Evolutionary conservation across 64 coral and sea anemone species (phyloP).

Genomic region (Actinia tenebrosa): DNA sequence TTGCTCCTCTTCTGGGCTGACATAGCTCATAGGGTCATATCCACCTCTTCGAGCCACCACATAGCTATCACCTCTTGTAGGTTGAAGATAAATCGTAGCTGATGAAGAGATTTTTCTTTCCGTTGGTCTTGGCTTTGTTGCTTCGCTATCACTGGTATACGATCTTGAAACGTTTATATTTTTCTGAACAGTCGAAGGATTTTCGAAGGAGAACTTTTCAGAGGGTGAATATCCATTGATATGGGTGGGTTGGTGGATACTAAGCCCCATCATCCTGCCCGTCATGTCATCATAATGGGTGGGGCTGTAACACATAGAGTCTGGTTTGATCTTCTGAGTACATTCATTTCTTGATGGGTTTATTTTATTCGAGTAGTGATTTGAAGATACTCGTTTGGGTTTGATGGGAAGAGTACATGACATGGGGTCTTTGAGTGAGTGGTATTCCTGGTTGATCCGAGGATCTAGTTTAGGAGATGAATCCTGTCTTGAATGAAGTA

Average conservation of each 20-base stretch:
- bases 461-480: not conserved
- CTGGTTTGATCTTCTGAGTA: constrained; percentile 92
- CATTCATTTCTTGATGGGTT: constrained; percentile 20
- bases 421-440: not conserved
- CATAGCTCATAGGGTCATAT: not conserved
- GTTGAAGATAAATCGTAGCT: constrained; percentile 2
- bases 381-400: not conserved
- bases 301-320: constrained; percentile 81
- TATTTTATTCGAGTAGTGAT: not conserved
- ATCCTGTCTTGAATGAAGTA: not conserved
- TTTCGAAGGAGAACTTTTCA: not conserved
- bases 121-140: not conserved
- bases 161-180: not conserved
- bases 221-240: not conserved
- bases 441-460: constrained; percentile 14
- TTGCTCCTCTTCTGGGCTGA: not conserved
- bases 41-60: not conserved
- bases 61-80: not conserved
- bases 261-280: constrained; percentile 12
- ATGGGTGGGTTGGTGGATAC: not conserved
- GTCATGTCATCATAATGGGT: constrained; percentile 71
- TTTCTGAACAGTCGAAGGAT: not conserved
- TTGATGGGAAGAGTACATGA: constrained; percentile 14
- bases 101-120: constrained; percentile 4
- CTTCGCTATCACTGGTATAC: not conserved